Evolutionary conservation across 2,113 vertebrate species (phyloP).

Genomic region (Gallinago jamesoni): DNA sequence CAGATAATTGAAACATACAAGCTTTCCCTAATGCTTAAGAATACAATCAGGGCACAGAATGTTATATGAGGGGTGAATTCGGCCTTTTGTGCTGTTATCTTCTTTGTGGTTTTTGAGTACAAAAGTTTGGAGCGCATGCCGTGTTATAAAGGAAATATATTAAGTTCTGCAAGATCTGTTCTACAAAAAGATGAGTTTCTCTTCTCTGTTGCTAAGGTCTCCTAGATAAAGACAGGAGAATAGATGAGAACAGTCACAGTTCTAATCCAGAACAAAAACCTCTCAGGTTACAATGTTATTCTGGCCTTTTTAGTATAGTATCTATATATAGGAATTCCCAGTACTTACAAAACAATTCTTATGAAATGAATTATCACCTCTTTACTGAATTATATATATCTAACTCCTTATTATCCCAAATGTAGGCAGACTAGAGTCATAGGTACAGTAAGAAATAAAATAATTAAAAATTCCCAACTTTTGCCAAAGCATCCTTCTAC

Average conservation of each 20-base stretch:
- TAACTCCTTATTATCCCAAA: not conserved
- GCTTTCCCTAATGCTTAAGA: not conserved
- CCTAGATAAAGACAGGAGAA: not conserved
- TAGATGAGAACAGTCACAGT: not conserved
- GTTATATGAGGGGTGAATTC: rapidly evolving
- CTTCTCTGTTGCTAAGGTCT: not conserved
- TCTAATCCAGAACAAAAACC: not conserved
- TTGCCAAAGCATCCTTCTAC: not conserved
- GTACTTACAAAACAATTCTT: not conserved
- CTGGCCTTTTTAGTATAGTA: not conserved
- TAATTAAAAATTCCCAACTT: not conserved
- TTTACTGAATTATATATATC: not conserved
- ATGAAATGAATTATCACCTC: not conserved
- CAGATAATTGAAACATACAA: not conserved
- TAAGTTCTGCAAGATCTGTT: not conserved
- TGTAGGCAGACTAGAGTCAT: not conserved
- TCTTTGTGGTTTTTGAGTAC: not conserved
- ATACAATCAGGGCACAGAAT: not conserved
- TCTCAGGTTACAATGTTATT: not conserved
- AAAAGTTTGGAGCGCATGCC: not conserved
- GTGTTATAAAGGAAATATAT: not conserved
- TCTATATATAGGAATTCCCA: slow-evolving; percentile 7
- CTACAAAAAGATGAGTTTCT: not conserved
- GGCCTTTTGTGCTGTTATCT: not conserved
- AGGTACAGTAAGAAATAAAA: not conserved